phyloP scores from a whole-genome alignment of 2,113 vertebrate genomes.

The Brachypodius melanocephalos region DNA sequence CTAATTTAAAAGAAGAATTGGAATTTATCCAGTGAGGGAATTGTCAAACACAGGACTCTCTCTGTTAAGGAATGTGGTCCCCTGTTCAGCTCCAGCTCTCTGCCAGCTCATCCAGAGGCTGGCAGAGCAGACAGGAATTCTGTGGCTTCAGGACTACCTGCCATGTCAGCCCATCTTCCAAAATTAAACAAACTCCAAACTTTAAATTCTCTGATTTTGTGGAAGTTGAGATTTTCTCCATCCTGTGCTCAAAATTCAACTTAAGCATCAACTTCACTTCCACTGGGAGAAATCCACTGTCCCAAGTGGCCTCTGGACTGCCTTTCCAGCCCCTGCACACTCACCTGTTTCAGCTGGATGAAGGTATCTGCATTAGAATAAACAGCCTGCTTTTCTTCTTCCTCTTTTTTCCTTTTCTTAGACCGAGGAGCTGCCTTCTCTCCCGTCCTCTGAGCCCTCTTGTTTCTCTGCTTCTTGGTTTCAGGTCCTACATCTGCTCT shows the following conservation, averaged over 20 bases:
- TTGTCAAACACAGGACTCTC: neutral
- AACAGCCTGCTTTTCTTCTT: slow-evolving; percentile 83
- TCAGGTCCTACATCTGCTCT: slow-evolving; percentile 78
- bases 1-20: neutral
- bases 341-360: slow-evolving; percentile 89
- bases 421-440: slow-evolving; percentile 83
- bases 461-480: slow-evolving; percentile 86
- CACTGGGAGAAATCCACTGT: neutral
- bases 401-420: slow-evolving; percentile 91
- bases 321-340: neutral
- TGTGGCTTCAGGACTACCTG: neutral
- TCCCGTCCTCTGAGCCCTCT: slow-evolving; percentile 74
- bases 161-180: neutral
- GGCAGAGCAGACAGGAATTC: neutral
- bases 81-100: neutral
- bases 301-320: neutral
- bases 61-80: neutral
- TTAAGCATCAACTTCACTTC: neutral
- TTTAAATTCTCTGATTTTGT: neutral
- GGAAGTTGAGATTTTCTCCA: neutral
- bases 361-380: slow-evolving; percentile 77
- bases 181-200: neutral
- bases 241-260: neutral
- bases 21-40: neutral
- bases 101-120: neutral